Conservation (phyloP, 2,113 vertebrate genomes). For the western clawed frog (Xenopus tropicalis) region DNA sequence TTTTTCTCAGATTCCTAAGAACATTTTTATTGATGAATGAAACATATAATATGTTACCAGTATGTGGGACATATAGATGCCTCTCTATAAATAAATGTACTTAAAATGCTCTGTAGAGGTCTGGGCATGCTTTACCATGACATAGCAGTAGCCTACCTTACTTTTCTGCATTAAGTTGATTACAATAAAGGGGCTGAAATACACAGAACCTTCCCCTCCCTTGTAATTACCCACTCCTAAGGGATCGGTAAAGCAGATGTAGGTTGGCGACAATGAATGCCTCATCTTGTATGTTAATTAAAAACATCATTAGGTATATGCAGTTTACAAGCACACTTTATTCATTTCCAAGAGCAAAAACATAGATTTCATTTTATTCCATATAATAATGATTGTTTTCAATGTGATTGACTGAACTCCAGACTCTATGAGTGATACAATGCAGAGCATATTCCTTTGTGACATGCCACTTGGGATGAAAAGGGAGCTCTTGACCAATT, state of each 20-base stretch:
- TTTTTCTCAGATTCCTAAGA: no score
- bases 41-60: no score
- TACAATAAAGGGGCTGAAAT: conserved; percentile 5
- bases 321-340: conserved; percentile 30
- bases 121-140: no score
- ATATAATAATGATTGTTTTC: no score
- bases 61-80: no score
- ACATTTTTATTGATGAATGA: no score
- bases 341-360: conserved; percentile 10
- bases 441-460: not conserved
- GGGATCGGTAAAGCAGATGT: conserved; percentile 38
- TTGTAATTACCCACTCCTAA: conserved; percentile 35
- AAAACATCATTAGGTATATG: conserved; percentile 31
- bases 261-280: conserved; percentile 34
- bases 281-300: conserved; percentile 35
- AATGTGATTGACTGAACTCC: no score
- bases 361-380: not conserved
- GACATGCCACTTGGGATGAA: not conserved
- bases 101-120: no score
- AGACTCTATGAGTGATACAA: not conserved
- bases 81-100: no score
- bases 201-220: conserved; percentile 15
- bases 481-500: not conserved
- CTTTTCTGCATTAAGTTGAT: not conserved
- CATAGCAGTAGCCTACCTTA: not conserved